Conservation (phyloP, 2,113 vertebrate genomes). For the Epinephelus fuscoguttatus region DNA sequence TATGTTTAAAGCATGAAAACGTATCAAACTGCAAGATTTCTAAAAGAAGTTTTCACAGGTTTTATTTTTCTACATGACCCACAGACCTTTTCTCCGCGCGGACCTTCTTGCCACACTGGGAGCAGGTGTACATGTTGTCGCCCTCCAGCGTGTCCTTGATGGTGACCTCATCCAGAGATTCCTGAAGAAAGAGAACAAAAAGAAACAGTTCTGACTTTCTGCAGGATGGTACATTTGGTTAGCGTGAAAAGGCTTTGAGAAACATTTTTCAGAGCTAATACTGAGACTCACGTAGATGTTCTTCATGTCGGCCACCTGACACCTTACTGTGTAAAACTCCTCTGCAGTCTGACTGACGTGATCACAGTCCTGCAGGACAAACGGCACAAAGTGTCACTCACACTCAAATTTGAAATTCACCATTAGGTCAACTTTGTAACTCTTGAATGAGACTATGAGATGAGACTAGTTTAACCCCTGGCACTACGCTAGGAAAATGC, state of each 20-base stretch:
- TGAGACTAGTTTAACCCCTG: too few relatives aligned
- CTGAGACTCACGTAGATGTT: conserved; percentile 96
- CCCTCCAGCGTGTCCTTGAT: conserved; percentile 99
- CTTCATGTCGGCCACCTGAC: conserved; percentile 99
- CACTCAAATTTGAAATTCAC: background rate
- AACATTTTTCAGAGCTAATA: background rate
- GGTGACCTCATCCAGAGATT: conserved; percentile 98
- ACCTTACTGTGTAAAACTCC: conserved; percentile 98
- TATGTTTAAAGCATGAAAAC: too few relatives aligned
- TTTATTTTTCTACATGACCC: background rate
- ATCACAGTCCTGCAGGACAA: conserved; percentile 92
- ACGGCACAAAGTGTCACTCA: background rate
- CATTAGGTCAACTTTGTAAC: rapidly evolving
- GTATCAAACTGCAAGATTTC: too few relatives aligned
- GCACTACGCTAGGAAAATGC: too few relatives aligned
- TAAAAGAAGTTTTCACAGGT: too few relatives aligned
- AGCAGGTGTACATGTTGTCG: conserved; percentile 99
- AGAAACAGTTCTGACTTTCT: background rate
- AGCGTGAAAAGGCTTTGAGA: background rate
- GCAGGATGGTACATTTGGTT: background rate
- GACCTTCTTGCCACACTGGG: conserved; percentile 98
- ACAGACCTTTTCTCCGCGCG: conserved; percentile 95
- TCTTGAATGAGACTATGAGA: background rate
- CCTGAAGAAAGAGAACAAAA: conserved; percentile 78
- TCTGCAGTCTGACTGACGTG: conserved; percentile 99